A percentile compares a stretch with the other conserved stretches of the same genome.
Conservation (phyloP, 2,888 invertebrate species). For the Pycnomerus fuliginosus region DNA sequence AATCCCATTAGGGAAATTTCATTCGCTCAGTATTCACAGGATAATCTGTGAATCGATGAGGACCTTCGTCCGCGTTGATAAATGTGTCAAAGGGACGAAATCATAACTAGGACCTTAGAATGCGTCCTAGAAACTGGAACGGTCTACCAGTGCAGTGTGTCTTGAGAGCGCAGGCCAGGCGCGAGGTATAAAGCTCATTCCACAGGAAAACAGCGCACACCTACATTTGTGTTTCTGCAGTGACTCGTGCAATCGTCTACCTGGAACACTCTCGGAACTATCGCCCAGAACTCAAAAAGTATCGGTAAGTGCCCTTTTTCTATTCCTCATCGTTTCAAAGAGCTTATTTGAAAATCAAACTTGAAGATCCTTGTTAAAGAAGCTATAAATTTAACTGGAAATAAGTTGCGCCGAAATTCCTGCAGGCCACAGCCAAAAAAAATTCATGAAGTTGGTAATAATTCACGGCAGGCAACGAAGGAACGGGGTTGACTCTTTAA, state of each 20-base stretch:
- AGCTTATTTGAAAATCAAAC: no score
- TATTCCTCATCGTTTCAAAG: no score
- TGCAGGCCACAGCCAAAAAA: no score
- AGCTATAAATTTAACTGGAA: no score
- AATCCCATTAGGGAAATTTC: no score
- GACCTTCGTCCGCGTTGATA: no score
- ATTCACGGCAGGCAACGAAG: slow-evolving; percentile 1
- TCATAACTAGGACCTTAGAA: no score
- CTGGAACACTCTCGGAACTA: slow-evolving; percentile 8
- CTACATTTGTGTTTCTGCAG: slow-evolving; percentile 33
- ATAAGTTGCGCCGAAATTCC: no score
- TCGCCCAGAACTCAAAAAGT: slow-evolving; percentile 9
- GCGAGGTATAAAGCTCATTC: slow-evolving; percentile 34
- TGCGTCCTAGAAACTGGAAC: neutral
- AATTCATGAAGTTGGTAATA: no score
- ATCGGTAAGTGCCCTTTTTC: slow-evolving; percentile 11
- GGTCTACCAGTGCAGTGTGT: slow-evolving; percentile 9
- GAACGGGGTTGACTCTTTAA: slow-evolving; percentile 1
- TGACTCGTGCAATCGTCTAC: slow-evolving; percentile 18
- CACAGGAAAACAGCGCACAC: slow-evolving; percentile 31
- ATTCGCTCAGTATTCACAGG: no score
- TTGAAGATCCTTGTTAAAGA: no score
- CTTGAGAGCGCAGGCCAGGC: slow-evolving; percentile 33
- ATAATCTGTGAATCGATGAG: no score
- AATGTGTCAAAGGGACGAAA: slow-evolving; percentile 6